Evolutionary conservation across 1,140 invertebrate species (phyloP), one percentile per base, ranked within the genome.

Genomic region (Temnothorax curvispinosus): DNA sequence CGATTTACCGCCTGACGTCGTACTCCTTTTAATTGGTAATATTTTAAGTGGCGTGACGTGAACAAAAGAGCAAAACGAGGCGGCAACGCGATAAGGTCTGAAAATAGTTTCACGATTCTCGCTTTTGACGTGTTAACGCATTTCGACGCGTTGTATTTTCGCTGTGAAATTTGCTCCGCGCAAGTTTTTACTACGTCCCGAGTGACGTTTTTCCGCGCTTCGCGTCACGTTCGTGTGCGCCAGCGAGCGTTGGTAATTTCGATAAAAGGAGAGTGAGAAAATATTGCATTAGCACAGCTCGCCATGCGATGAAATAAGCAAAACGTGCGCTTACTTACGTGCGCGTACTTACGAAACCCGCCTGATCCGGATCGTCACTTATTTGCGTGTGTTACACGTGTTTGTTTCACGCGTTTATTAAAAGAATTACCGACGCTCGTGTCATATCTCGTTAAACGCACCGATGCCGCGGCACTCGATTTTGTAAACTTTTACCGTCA

Each of bases 251-350:
- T 41, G 82, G 82, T 85, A 65, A 85, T 78, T 85, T 85, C 74
- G 60, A 85, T 78, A 78, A 85, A 85, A 85, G 82, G 74, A 85
- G 38, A 85, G 64, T 78, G 82, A 84, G 72, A 84, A 75, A 84
- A 75, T 84, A 84, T 62, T 84, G 80, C 69, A 60, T 84, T 84
- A 84, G 56, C 80, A 47, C 80, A 47, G 69, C 11, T 35, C 11
- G 65, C 54, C 72, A n/a, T n/a, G 41, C 72, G 41, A 27, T 72
- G 74, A 32, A 78, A 65, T 76, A 52, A 85, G 50, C 35, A 35
- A 44, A 60, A 65, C 35, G 21, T 54, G 52, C 52, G 52, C 52
- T 54, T 18, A 54, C 52, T 54, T 54, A n/a, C 47, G 21, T 47
- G 41, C 27, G 15, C 38, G n/a, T 62, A 64, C 58, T 77, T 77